phyloP scores from a whole-genome alignment of 1,140 invertebrate genomes.

The Cardiocondyla obscurior region DNA sequence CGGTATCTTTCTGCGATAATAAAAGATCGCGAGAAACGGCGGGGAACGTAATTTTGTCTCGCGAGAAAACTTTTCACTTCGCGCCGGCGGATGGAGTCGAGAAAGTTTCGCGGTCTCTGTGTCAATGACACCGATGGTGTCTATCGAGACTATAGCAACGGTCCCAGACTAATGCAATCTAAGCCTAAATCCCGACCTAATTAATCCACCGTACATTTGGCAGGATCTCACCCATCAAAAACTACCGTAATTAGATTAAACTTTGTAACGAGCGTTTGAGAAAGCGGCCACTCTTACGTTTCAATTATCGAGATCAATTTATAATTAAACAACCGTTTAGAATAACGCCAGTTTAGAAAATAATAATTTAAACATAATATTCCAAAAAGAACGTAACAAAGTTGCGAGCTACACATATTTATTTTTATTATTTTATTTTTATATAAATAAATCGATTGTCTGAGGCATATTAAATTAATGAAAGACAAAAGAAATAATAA shows the following conservation, averaged over 20 bases:
- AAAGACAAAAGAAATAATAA: background rate
- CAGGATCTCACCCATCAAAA: background rate
- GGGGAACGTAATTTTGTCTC: slow-evolving; percentile 7
- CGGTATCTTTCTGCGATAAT: background rate
- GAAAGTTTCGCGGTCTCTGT: slow-evolving; percentile 11
- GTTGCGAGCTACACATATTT: too few relatives aligned
- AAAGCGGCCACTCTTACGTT: background rate
- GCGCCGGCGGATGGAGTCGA: background rate
- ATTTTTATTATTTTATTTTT: too few relatives aligned
- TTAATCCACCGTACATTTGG: slow-evolving; percentile 3
- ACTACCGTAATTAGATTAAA: slow-evolving; percentile 31
- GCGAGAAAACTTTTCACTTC: slow-evolving; percentile 12
- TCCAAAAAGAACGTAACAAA: background rate
- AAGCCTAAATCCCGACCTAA: slow-evolving; percentile 17
- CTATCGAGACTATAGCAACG: background rate
- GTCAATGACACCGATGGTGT: background rate
- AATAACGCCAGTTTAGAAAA: background rate
- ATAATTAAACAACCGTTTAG: background rate
- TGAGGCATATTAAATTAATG: background rate
- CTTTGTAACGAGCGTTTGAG: slow-evolving; percentile 1
- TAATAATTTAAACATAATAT: background rate
- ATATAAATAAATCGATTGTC: too few relatives aligned
- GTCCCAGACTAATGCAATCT: background rate
- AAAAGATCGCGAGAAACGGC: background rate
- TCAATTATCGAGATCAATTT: background rate